Evolutionary conservation across 2,797 vertebrate genomes (phyloP).

Genomic region (Ctenosaura bakeri): DNA sequence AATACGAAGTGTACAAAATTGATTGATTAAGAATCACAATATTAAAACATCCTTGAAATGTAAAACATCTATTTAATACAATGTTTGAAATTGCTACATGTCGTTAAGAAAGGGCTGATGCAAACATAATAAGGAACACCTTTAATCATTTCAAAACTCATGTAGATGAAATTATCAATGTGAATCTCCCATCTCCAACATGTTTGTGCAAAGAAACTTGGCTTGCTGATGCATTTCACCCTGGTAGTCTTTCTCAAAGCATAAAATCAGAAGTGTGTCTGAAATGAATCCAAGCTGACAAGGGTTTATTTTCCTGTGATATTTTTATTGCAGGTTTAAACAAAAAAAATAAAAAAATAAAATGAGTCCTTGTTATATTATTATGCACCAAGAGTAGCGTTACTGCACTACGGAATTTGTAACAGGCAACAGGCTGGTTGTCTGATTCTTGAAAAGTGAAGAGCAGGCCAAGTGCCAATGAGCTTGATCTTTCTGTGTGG

Average conservation of each 20-base stretch:
- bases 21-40: constrained; percentile 9
- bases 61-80: constrained; percentile 20
- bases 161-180: constrained; percentile 21
- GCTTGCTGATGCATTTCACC: not conserved
- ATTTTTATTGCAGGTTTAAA: not conserved
- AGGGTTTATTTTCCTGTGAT: not conserved
- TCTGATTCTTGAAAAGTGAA: not conserved
- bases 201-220: constrained; percentile 8
- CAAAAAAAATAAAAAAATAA: not conserved
- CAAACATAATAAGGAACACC: constrained; percentile 35
- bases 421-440: not conserved
- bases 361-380: not conserved
- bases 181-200: not conserved
- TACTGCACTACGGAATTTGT: not conserved
- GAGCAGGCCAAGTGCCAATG: not conserved
- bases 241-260: constrained; percentile 9
- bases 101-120: constrained; percentile 28
- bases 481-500: not conserved
- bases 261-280: not conserved
- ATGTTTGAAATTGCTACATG: constrained; percentile 21
- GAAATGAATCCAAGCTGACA: not conserved
- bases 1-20: constrained; percentile 8
- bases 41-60: constrained; percentile 23
- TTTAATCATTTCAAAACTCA: constrained; percentile 23
- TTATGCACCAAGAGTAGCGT: not conserved